These are phyloP conservation scores for Plecotus auritus DNA, from an alignment of 2,113 vertebrate species.

Conservation along the genomic window DNA sequence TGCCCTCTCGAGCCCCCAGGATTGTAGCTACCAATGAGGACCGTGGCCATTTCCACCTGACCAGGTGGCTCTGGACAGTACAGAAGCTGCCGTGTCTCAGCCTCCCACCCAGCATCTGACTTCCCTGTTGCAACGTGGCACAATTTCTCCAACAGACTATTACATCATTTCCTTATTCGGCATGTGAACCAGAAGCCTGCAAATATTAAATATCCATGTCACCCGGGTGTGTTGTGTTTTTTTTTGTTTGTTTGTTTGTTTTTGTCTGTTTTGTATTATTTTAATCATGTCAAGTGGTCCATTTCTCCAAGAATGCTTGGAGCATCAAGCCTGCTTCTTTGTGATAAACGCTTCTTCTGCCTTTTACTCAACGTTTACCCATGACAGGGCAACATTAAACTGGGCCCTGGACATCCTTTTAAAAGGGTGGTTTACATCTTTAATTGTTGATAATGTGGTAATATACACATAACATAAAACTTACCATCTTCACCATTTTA, in stretches of 20 bases:
- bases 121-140: rapidly evolving
- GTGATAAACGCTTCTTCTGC: background rate
- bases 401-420: background rate
- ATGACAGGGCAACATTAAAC: no score
- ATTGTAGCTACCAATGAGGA: rapidly evolving
- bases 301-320: background rate
- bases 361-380: background rate
- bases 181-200: background rate
- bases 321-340: background rate
- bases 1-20: background rate
- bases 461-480: background rate
- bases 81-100: rapidly evolving
- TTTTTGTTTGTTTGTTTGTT: background rate
- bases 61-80: rapidly evolving
- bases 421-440: background rate
- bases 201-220: background rate
- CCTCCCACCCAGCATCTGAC: rapidly evolving
- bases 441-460: background rate
- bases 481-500: background rate
- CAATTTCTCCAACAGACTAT: background rate
- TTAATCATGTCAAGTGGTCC: background rate
- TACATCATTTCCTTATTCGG: no score
- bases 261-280: background rate
- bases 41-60: rapidly evolving
- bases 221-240: no score